Evolutionary conservation across 2,888 invertebrate species (phyloP), one percentile per base, ranked within the genome.

Genomic region (Lochmaea crataegi): DNA sequence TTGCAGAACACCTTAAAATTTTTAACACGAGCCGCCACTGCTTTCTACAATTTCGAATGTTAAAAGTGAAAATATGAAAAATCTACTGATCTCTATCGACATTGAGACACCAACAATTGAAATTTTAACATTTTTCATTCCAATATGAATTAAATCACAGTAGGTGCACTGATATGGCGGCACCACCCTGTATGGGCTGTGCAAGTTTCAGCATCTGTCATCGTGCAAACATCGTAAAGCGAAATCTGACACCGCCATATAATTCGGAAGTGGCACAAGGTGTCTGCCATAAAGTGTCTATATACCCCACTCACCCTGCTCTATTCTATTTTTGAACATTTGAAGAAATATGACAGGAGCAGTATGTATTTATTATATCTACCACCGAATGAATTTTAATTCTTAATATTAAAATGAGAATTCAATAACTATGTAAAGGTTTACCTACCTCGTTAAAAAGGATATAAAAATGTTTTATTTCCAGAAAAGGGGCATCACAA

Each of bases 181-280:
- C 22, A 53, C 45, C 61, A 61, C 60, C 68, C 60, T 64, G 63
- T 75, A 76, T 66, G 57, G 76, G 73, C 66, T 73, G 74, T 74
- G 77, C 76, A 75, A 75, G 75, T 73, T 75, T 72, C 77, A 80
- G 82, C 84, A 85, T 84, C 84, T 85, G 84, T 84, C 84, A 80
- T 78, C 81, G 81, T 82, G 83, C 83, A 85, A 85, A 85, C 84
- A 85, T 84, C 84, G 84, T 84, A 85, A 84, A 84, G 79, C 80
- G 84, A 83, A 84, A 84, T 80, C 81, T 75, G 81, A 84, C 82
- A 84, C 83, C 82, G 78, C 78, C 82, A 77, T 77, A 76, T 78
- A 73, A 78, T 83, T 84, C 84, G 84, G 84, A 85, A 85, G 84
- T 84, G 82, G 83, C 82, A 84, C 84, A 85, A 84, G 84, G 84